Base-by-base conservation (phyloP, 2,888 invertebrate genomes). In the Cacoxenus indagator region DNA sequence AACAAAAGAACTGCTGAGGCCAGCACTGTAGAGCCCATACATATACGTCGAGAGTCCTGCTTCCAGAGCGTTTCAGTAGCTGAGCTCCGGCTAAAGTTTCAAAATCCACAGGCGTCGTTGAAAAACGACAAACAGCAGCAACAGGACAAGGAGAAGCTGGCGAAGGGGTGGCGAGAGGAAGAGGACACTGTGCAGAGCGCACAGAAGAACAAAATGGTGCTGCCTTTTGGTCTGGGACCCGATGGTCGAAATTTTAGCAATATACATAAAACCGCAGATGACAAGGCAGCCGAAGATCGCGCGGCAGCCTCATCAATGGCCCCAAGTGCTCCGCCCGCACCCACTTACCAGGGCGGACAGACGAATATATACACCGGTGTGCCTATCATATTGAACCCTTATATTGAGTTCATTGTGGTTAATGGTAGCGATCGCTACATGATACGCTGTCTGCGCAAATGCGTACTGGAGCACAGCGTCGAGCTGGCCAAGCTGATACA, bases 401-500 rank as follows among this genome's bases (percentile, higher is more conserved):
- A 88, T 72, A 86, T 88, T 68, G 87, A 88, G 68, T 88, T 88
- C 65, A 87, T 88, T 37, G 86, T 88, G 55, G 87, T 88, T 8
- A 88, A 87, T 67, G 87, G 87, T 37, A 86, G 87, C n/a, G 87
- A 88, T 77, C 85, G 86, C 11, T 86, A 86, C 59, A 85, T 87
- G 86, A 87, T 88, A 43, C 85, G 88, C 5, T 87, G 87, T 65
- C 86, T 87, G 70, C 80, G 87, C 1, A 87, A 87, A 65, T 85
- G 85, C 2, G 84, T 88, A 8, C 76, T 87, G 19, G 88, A 88
- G 68, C 82, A 86, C 55, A 88, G 87, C 69, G 87, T 88, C 29
- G 88, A 88, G 72, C 65, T 88, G 75, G 87, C 88, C 57, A 88
- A 87, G 75, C 70, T 88, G 9, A 87, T 88, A 68, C 86, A 86